phyloP scores from a whole-genome alignment of 2,797 vertebrate species.

The Pangasius larnaudii region DNA sequence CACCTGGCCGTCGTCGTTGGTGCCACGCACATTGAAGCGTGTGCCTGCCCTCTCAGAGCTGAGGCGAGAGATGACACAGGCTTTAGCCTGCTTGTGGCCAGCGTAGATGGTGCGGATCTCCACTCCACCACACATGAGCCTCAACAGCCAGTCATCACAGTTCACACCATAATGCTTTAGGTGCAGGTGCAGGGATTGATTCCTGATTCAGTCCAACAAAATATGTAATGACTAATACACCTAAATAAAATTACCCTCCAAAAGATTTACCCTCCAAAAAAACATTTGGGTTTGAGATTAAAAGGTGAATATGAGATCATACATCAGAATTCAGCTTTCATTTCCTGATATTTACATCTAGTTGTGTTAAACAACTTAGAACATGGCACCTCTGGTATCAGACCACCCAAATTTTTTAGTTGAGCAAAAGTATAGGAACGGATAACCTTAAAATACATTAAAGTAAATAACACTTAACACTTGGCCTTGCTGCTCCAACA shows the following conservation, averaged over 20 bases:
- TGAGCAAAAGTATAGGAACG: background rate
- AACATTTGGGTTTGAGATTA: background rate
- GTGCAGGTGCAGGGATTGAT: constrained; percentile 94
- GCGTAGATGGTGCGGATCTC: constrained; percentile 97
- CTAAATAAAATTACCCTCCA: background rate
- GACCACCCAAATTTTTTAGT: background rate
- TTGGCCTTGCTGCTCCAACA: background rate
- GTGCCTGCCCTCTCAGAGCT: constrained; percentile 97
- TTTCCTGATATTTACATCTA: background rate
- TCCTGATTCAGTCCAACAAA: constrained; percentile 76
- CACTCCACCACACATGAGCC: constrained; percentile 97
- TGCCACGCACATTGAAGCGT: constrained; percentile 93
- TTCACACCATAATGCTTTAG: constrained; percentile 97
- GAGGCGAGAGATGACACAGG: constrained; percentile 94
- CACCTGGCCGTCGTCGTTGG: constrained; percentile 95
- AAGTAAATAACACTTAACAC: background rate
- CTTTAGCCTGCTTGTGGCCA: constrained; percentile 97
- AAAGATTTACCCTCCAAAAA: too few species aligned
- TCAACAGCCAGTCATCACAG: constrained; percentile 94
- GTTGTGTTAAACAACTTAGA: background rate
- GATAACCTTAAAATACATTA: background rate
- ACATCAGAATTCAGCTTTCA: background rate
- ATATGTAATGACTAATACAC: background rate
- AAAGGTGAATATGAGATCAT: background rate
- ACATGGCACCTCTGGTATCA: background rate